phyloP scores from a whole-genome alignment of 2,113 vertebrate species.

The Ageneiosus marmoratus region DNA sequence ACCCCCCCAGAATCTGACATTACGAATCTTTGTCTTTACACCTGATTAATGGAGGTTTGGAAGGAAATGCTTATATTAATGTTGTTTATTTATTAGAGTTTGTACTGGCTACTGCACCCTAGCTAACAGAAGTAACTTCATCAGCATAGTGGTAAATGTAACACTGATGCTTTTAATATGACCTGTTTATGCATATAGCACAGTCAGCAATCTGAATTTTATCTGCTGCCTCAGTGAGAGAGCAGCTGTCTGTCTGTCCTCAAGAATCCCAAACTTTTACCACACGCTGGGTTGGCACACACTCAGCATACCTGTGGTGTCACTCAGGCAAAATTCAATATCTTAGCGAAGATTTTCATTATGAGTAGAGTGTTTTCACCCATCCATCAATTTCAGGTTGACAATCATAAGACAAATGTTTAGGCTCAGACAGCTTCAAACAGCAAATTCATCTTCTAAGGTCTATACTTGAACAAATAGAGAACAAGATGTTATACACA shows the following conservation, averaged over 20 bases:
- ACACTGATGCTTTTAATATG: constrained; percentile 9
- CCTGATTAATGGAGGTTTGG: neutral
- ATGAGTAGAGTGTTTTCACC: too few relatives aligned
- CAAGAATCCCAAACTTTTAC: constrained; percentile 12
- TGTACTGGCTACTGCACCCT: neutral
- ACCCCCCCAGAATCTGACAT: neutral
- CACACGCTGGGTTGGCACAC: neutral
- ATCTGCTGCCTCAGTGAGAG: neutral
- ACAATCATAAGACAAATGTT: neutral
- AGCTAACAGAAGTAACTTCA: neutral
- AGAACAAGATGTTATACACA: too few relatives aligned
- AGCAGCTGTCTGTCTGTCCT: constrained; percentile 22
- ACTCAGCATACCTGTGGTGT: neutral
- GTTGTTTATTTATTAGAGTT: too few relatives aligned
- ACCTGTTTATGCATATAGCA: neutral
- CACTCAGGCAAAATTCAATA: neutral
- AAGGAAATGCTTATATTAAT: neutral
- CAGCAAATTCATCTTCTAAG: too few relatives aligned
- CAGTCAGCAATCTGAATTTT: constrained; percentile 11
- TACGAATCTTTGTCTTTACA: neutral
- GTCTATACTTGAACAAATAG: too few relatives aligned
- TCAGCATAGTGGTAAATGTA: neutral
- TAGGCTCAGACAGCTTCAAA: neutral
- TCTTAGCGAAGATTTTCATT: neutral
- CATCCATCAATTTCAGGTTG: neutral